Evolutionary conservation across 2,888 invertebrate species (phyloP), one percentile per base, ranked within the genome.

Genomic region (Orthonevra nobilis): DNA sequence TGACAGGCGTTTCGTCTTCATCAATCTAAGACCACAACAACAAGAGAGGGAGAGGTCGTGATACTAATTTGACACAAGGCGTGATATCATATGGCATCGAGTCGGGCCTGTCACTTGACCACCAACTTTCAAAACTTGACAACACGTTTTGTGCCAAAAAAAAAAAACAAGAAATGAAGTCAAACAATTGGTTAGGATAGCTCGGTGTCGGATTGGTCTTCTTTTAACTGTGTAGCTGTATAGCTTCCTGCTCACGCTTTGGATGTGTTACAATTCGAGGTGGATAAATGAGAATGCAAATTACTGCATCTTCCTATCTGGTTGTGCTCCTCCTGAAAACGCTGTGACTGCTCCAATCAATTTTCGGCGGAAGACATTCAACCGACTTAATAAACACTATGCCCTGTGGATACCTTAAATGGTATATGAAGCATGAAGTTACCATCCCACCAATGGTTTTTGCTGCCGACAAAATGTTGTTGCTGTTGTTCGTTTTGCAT

Each of bases 1-100:
- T 79, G 79, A 73, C 79, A 79, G 73, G 73, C 79, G 73, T 73
- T 79, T 79, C 79, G 66, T 79, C 79, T 73, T 79, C 79, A 79
- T 79, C 73, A 79, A 54, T 42, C 9, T 60, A 44, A 15, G 77
- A 66, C 63, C 56, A n/a, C n/a, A n/a, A n/a, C n/a, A n/a, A n/a
- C n/a, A n/a, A n/a, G n/a, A n/a, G n/a, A n/a, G n/a, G 34, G 52
- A 64, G 19, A 30, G 73, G 73, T 79, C 79, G 79, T 79, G 79
- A 79, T 73, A 79, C 73, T 79, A 73, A 79, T 79, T 79, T 79
- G 73, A 79, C 79, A 73, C 60, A 72, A 79, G 79, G 79, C 79
- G 79, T 79, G 79, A 79, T 73, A 79, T 72, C 70, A 70, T 70
- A 64, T 58, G 63, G 42, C 63, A 75, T 72, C 60, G 72, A 66